phyloP scores from a whole-genome alignment of 1,140 invertebrate genomes.

The Caligus rogercresseyi region DNA sequence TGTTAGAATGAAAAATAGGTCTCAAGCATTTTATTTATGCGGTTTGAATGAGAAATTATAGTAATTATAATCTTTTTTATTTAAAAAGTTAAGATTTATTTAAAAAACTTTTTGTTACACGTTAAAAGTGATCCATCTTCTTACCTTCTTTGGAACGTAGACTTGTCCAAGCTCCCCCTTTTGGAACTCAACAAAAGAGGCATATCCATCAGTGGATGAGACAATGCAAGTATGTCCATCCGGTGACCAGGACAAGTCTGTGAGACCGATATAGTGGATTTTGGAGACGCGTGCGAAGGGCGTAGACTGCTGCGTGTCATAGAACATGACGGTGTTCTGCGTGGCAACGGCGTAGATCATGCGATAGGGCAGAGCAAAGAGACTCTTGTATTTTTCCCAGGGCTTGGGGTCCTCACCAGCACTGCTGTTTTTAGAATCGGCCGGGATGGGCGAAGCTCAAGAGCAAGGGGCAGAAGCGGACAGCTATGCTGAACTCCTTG shows the following conservation, averaged over 20 bases:
- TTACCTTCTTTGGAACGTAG: conserved; percentile 31
- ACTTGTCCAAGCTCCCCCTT: conserved; percentile 57
- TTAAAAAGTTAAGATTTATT: too few relatives aligned
- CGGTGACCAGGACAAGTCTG: conserved; percentile 71
- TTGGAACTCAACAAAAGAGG: conserved; percentile 68
- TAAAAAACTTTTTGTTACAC: too few relatives aligned
- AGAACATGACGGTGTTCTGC: conserved; percentile 61
- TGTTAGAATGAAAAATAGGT: too few relatives aligned
- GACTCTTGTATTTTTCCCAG: conserved; percentile 32
- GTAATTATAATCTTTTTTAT: too few relatives aligned
- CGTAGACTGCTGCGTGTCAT: conserved; percentile 70
- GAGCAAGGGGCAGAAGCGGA: conserved; percentile 56
- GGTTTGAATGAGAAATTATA: too few relatives aligned
- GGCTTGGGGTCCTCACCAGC: conserved; percentile 6
- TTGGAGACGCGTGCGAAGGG: conserved; percentile 72
- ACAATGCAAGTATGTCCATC: conserved; percentile 62
- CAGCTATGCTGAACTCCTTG: conserved; percentile 51
- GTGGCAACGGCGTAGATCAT: conserved; percentile 79
- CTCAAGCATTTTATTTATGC: too few relatives aligned
- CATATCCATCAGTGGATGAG: conserved; percentile 88
- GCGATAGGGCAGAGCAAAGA: conserved; percentile 52
- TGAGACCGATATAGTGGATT: conserved; percentile 81
- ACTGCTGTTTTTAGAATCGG: conserved; percentile 21
- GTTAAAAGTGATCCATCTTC: too few relatives aligned
- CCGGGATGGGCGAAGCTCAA: conserved; percentile 38